Conservation (phyloP, 2,888 invertebrate genomes). For the Portevinia maculata region DNA sequence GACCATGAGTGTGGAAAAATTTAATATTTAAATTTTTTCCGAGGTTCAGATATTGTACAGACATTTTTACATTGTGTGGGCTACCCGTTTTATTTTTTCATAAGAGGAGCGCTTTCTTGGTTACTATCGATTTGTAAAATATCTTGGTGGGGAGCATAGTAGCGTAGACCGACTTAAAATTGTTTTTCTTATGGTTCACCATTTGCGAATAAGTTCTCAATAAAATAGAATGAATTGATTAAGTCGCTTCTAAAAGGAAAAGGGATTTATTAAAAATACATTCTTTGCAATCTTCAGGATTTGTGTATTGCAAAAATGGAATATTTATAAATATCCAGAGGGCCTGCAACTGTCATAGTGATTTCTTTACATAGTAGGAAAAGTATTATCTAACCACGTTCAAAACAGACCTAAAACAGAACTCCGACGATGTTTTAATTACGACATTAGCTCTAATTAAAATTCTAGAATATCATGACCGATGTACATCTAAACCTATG, state of each 20-base stretch:
- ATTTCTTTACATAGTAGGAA: no score
- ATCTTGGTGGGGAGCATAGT: not conserved
- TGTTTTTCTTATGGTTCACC: slow-evolving; percentile 44
- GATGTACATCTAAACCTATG: no score
- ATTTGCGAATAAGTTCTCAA: slow-evolving; percentile 56
- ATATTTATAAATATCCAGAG: slow-evolving; percentile 1
- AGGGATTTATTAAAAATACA: slow-evolving; percentile 27
- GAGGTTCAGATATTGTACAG: slow-evolving; percentile 20
- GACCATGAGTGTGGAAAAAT: slow-evolving; percentile 45
- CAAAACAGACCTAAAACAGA: no score
- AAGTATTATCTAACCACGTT: no score
- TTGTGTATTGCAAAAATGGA: not conserved
- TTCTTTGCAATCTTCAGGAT: slow-evolving; percentile 13
- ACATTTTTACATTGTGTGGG: slow-evolving; percentile 17
- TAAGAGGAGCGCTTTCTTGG: slow-evolving; percentile 4
- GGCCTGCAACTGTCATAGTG: not conserved
- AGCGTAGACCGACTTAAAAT: slow-evolving; percentile 26
- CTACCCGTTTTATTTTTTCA: slow-evolving; percentile 10
- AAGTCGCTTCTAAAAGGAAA: slow-evolving; percentile 1
- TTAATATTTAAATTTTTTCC: slow-evolving; percentile 52
- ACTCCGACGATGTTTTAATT: no score
- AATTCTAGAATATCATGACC: no score
- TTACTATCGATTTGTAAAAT: slow-evolving; percentile 38
- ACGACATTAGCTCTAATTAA: no score
- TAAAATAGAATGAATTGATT: slow-evolving; percentile 44